Percentiles rank a stretch among this genome's conserved stretches.
Conservation (phyloP, 2,113 vertebrate species). For the Xenopus borealis region DNA sequence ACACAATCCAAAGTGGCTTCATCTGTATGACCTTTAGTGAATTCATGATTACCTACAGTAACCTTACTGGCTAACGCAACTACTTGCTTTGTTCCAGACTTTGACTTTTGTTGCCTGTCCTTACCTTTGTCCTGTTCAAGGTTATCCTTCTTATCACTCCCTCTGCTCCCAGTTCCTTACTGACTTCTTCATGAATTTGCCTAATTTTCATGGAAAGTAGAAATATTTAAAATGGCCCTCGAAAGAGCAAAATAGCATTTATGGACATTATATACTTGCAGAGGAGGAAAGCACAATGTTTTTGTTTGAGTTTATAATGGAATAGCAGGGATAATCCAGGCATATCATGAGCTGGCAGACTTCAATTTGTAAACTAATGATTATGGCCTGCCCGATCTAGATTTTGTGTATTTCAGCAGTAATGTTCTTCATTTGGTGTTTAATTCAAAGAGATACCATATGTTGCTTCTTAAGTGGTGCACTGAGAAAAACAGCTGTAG, state of each 20-base stretch:
- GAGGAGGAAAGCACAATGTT: not conserved
- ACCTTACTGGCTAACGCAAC: too few relatives aligned
- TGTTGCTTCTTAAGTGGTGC: slow-evolving; percentile 32
- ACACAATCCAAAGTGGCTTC: too few relatives aligned
- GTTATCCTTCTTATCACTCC: too few relatives aligned
- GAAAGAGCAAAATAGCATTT: slow-evolving; percentile 4
- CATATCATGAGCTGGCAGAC: slow-evolving; percentile 40
- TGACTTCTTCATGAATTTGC: too few relatives aligned
- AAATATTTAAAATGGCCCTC: too few relatives aligned
- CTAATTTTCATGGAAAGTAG: too few relatives aligned
- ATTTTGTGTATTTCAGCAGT: slow-evolving; percentile 37
- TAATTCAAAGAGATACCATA: slow-evolving; percentile 39
- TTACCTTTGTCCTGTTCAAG: too few relatives aligned
- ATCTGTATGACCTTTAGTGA: too few relatives aligned
- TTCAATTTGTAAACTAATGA: slow-evolving; percentile 40
- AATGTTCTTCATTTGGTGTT: slow-evolving; percentile 40
- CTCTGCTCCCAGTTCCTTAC: too few relatives aligned
- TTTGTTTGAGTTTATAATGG: slow-evolving; percentile 13
- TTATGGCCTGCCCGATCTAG: slow-evolving; percentile 24
- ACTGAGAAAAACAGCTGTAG: slow-evolving; percentile 26
- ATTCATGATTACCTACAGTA: too few relatives aligned
- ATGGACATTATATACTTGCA: slow-evolving; percentile 6
- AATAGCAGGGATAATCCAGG: slow-evolving; percentile 38
- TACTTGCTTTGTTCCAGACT: too few relatives aligned
- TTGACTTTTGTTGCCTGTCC: too few relatives aligned